Base-by-base conservation (phyloP, 1,140 invertebrate genomes). In the Eurosta solidaginis region DNA sequence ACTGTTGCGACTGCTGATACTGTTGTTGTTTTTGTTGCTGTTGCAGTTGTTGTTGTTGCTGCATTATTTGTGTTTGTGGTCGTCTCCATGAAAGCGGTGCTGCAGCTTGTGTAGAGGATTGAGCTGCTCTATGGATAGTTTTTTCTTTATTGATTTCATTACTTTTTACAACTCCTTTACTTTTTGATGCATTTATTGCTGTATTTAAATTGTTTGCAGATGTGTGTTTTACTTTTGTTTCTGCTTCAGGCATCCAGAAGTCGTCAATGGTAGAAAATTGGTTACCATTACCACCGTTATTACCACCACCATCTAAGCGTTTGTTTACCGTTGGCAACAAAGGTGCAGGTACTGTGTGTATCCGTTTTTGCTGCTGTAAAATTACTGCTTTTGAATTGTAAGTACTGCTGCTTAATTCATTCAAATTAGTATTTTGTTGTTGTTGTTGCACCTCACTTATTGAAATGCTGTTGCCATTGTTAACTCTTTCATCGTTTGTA, bases 241-340 rank as follows among this genome's bases (percentile, higher is more conserved):
- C 73, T 29, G 75, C 45, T 6, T 75, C 59, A 27, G 78, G 78
- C 63, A 54, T 79, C 78, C 78, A 79, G 47, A 79, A 79, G 42
- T 79, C 76, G 29, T 79, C 59, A 9, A 25, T 29, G 22, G n/a
- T n/a, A 9, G 45, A 10, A 9, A 10, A 47, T 47, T 47, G 9
- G 45, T n/a, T 47, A 47, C n/a, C n/a, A 10, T 47, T n/a, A n/a
- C 9, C 0, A n/a, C n/a, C 17, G 4, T n/a, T 42, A 17, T 5
- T 36, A 42, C 17, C 20, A 5, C n/a, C 59, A 68, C 36, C 33
- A 10, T 17, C 33, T 22, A 17, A 9, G 22, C 7, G n/a, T 40
- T 40, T 68, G 22, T 40, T 33, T 40, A 6, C 22, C 17, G 7
- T 40, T 68, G 59, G 59, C 33, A 68, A 20, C n/a, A 20, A 68